A percentile compares a stretch with the other conserved stretches of the same genome.
phyloP scores from a whole-genome alignment of 1,140 invertebrate genomes.

The Conus ventricosus region DNA sequence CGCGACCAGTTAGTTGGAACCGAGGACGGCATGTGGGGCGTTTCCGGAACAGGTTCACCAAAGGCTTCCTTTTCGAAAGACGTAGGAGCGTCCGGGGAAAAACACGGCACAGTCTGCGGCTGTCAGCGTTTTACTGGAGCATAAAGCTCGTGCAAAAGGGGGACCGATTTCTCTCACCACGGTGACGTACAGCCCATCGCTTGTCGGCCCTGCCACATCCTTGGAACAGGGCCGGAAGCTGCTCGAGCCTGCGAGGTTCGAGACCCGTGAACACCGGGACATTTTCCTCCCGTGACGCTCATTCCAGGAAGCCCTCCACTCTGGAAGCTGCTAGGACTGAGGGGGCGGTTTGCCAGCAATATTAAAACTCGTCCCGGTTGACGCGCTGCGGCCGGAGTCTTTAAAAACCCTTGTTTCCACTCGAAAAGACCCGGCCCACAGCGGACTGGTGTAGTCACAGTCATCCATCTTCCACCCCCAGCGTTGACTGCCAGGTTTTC shows the following conservation, averaged over 20 bases:
- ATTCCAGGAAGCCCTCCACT: background rate
- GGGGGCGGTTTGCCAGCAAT: background rate
- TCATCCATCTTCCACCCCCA: background rate
- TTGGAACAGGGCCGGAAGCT: background rate
- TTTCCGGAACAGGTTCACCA: background rate
- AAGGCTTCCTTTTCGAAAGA: background rate
- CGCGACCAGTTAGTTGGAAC: background rate
- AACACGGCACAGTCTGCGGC: background rate
- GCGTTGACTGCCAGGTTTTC: slow-evolving; percentile 1
- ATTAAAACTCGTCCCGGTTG: background rate
- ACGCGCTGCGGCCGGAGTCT: background rate
- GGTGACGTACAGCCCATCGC: slow-evolving; percentile 20
- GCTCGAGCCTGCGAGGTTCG: slow-evolving; percentile 4
- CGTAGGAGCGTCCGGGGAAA: background rate
- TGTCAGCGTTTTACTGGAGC: background rate
- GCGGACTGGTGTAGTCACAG: slow-evolving; percentile 4
- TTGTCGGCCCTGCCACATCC: slow-evolving; percentile 20
- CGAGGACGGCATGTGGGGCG: background rate
- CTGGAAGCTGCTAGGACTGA: background rate
- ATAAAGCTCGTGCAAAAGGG: background rate
- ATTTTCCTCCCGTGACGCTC: background rate
- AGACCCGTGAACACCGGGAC: slow-evolving; percentile 3
- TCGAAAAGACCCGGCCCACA: slow-evolving; percentile 22
- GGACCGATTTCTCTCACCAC: background rate
- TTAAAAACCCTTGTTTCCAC: slow-evolving; percentile 13